Base-by-base conservation (phyloP, 2,797 vertebrate species). In the Acrossocheilus fasciatus region DNA sequence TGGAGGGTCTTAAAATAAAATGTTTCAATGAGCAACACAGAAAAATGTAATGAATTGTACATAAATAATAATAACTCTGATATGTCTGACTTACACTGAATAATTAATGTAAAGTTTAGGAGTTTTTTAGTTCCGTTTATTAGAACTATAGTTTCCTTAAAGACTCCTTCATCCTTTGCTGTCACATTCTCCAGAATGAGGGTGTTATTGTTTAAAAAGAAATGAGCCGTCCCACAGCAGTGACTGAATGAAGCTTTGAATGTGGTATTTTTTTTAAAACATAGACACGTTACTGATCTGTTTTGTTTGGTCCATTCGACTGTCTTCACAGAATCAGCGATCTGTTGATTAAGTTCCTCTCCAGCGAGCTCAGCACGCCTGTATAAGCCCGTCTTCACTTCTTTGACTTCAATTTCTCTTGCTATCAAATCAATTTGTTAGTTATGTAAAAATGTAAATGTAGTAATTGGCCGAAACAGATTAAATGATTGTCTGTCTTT, bases 31-130 rank as follows among this genome's bases (percentile, higher is more conserved):
- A 30, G 18, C 9, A 57, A 23, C 15, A 20, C 6, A n/a, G 26
- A 1, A 34, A 1, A 20, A 26, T 45, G 0, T 20, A 1, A 45
- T 17, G 11, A 73, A 59, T 23, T 52, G 0, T 5, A 23, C 15
- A 15, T 62, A 0, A 62, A 62, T 62, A 10, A 36, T 2, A 10
- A 43, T 11, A 3, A 73, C 9, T 11, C 30, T 17, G 11, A 62
- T 54, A 34, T 30, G 23, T 26, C 6, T 26, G 77, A 91, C 91
- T 91, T 88, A 92, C 92, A 15, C 30, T 68, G 50, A 15, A 92
- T 39, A 23, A 34, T 52, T 74, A 92, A 72, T 4, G 54, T 83
- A 17, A 88, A 20, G 50, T 47, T 78, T 50, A 39, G 41, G 4
- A 0, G 0, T 39, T 11, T n/a, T 7, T 1, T 0, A 1, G 6